Conservation (phyloP, 2,113 vertebrate genomes). For the Upupa epops region DNA sequence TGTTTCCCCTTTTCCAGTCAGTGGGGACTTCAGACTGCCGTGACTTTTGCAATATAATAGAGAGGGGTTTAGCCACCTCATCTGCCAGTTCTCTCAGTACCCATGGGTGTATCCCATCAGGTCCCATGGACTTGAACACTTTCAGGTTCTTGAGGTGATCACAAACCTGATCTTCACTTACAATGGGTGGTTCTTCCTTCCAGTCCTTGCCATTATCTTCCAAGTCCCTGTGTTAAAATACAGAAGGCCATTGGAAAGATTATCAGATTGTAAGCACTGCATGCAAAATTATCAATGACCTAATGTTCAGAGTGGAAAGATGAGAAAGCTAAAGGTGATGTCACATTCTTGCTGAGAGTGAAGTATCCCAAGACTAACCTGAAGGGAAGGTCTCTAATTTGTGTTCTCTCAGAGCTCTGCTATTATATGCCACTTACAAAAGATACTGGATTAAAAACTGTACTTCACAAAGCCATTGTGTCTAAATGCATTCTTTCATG, state of each 20-base stretch:
- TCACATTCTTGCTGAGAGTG: rapidly evolving
- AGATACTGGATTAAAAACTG: background rate
- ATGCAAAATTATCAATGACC: background rate
- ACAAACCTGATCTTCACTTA: too few species aligned
- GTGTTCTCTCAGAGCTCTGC: background rate
- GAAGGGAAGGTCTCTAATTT: background rate
- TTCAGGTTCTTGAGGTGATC: too few species aligned
- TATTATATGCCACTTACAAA: background rate
- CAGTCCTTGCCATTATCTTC: too few species aligned
- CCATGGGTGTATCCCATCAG: too few species aligned
- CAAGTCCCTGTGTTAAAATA: background rate
- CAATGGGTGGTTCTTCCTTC: too few species aligned
- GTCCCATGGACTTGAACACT: too few species aligned
- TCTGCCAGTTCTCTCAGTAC: too few species aligned
- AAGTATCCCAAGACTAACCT: background rate
- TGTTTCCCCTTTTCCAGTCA: too few species aligned
- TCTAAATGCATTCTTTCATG: background rate
- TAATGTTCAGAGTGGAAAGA: background rate
- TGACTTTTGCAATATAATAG: too few species aligned
- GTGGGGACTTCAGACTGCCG: too few species aligned
- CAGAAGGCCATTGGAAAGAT: background rate
- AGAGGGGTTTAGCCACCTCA: too few species aligned
- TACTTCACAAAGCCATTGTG: background rate
- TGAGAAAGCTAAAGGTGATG: background rate
- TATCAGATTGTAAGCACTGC: background rate